Evolutionary conservation across 2,797 vertebrate genomes (phyloP).

Genomic region (Lophura swinhoii): DNA sequence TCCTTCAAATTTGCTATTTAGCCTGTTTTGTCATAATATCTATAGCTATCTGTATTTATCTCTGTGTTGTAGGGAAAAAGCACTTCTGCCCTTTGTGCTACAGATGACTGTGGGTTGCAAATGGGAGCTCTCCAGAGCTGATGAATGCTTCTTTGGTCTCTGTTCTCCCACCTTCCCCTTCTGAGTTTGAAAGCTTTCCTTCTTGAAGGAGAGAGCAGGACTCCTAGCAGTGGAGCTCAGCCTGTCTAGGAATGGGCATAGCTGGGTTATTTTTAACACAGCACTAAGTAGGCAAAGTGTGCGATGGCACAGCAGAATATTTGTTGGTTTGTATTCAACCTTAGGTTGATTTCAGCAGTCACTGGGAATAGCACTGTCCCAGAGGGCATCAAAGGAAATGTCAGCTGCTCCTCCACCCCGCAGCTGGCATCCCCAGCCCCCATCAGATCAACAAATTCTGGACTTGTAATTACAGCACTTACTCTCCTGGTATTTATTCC

Average conservation of each 20-base stretch:
- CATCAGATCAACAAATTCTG: neutral
- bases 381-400: neutral
- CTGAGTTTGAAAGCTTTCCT: neutral
- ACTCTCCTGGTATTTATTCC: neutral
- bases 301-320: neutral
- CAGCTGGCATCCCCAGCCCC: rapidly evolving
- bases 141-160: neutral
- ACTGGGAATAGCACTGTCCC: neutral
- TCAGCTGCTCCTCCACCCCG: neutral
- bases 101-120: neutral
- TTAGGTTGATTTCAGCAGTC: neutral
- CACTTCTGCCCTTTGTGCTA: neutral
- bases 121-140: neutral
- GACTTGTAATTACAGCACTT: neutral
- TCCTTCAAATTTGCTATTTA: neutral
- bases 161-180: neutral
- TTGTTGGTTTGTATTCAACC: neutral
- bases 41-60: too few species aligned
- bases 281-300: neutral
- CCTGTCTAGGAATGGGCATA: neutral
- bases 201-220: neutral
- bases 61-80: neutral
- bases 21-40: neutral
- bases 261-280: neutral
- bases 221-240: neutral